Base-by-base conservation (phyloP, 2,113 vertebrate species). In the Sinocyclocheilus anshuiensis region DNA sequence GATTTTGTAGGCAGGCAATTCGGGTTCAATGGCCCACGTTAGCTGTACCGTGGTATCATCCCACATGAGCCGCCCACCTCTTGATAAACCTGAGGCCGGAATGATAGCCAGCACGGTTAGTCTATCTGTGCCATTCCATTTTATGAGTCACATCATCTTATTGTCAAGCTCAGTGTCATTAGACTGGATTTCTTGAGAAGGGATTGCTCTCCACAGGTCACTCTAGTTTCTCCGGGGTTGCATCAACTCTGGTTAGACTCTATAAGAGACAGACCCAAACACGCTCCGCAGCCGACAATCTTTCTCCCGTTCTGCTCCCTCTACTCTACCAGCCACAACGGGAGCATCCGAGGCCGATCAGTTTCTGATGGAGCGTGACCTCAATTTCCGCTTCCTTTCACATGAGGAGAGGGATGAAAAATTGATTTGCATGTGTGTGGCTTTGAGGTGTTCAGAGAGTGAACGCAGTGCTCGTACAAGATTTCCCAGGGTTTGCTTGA, bases 381-480 rank as follows among this genome's bases (percentile, higher is more conserved):
- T 94, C 93, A 92, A 94, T 95, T 93, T 93, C 91, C 92, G 77
- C 89, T 55, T 89, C 88, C 90, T 89, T 89, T 89, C 90, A 90
- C 89, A 74, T 0, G n/a, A 89, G 87, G 91, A 92, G 24, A 77
- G 22, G 85, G 48, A 75, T 77, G 65, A 72, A 65, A 87, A 82
- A 89, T 78, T 85, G 48, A 85, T 89, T 81, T 87, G 88, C 88
- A 87, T 89, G 81, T 87, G 85, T 85, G 63, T 50, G 61, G 71
- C 76, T 81, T 81, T 67, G 72, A 82, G 83, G 78, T 26, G 83
- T 57, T 57, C 26, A 4, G 39, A 82, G 75, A 86, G 50, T 1
- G 65, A 55, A 22, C 80, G 84, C 81, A 1, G 10, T 12, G 48
- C 79, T 86, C 59, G 71, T 85, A 29, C 61, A 22, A 53, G 36